Percentiles rank a stretch among this genome's conserved stretches.
Conservation (phyloP, 2,797 vertebrate genomes). For the Clarias laeviceps region DNA sequence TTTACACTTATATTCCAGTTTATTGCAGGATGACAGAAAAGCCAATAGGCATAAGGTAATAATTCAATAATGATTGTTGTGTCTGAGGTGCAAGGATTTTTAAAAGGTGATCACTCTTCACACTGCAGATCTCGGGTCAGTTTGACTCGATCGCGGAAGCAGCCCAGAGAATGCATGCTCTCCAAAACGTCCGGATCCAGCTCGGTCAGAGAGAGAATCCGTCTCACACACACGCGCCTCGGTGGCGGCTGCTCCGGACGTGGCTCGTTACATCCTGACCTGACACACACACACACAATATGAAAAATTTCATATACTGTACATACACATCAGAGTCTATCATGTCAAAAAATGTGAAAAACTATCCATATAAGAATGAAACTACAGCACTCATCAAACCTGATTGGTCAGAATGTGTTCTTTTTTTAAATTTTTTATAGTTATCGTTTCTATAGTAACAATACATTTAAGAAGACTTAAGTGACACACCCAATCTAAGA, state of each 20-base stretch:
- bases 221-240: conserved; percentile 84
- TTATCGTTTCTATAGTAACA: neutral
- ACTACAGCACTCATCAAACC: neutral
- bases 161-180: conserved; percentile 92
- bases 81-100: neutral
- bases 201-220: conserved; percentile 85
- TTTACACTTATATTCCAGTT: neutral
- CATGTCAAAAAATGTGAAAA: neutral
- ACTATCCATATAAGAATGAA: neutral
- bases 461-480: neutral
- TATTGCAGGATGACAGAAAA: neutral
- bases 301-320: neutral
- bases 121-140: conserved; percentile 89
- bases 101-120: conserved; percentile 73
- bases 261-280: conserved; percentile 54
- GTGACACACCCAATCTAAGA: neutral
- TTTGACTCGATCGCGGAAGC: conserved; percentile 87
- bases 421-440: neutral
- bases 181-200: conserved; percentile 93
- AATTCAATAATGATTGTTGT: neutral
- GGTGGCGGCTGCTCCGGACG: conserved; percentile 75
- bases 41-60: neutral
- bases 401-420: neutral
- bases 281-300: conserved; percentile 38
- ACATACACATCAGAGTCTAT: neutral